Evolutionary conservation across 2,888 invertebrate genomes (phyloP).

Genomic region (Arenicola marina): DNA sequence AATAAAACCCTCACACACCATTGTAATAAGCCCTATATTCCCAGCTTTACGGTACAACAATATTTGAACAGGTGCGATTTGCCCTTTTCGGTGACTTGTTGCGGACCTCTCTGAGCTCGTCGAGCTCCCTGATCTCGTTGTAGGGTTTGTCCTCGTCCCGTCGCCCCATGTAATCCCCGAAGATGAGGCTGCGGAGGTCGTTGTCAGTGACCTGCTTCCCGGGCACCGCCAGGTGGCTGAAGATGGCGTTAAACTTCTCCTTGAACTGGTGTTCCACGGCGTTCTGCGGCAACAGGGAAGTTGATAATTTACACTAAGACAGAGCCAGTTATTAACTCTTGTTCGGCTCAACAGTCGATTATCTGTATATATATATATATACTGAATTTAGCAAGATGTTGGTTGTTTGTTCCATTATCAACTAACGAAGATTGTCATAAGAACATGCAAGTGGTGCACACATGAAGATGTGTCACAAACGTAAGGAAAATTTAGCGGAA

Average conservation of each 20-base stretch:
- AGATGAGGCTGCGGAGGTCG: slow-evolving; percentile 56
- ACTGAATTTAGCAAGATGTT: not conserved
- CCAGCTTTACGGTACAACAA: no score
- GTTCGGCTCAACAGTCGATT: no score
- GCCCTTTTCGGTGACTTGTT: no score
- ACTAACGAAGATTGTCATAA: not conserved
- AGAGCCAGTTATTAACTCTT: no score
- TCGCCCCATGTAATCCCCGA: slow-evolving; percentile 53
- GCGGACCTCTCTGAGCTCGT: slow-evolving; percentile 49
- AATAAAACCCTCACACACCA: no score
- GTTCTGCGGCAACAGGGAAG: no score
- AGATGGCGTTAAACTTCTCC: slow-evolving; percentile 53
- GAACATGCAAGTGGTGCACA: no score
- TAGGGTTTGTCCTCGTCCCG: slow-evolving; percentile 49
- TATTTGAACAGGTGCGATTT: no score
- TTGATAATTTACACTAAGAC: no score
- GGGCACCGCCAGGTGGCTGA: slow-evolving; percentile 48
- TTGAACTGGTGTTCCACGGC: slow-evolving; percentile 55
- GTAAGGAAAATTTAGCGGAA: no score
- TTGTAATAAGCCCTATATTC: not conserved
- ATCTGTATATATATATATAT: no score
- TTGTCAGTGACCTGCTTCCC: slow-evolving; percentile 52
- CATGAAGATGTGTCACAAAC: no score
- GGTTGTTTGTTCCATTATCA: not conserved
- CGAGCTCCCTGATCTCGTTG: slow-evolving; percentile 53